Percentiles rank a stretch among this genome's conserved stretches.
Evolutionary conservation across 1,140 invertebrate genomes (phyloP).

Genomic region (Meloidogyne exigua): DNA sequence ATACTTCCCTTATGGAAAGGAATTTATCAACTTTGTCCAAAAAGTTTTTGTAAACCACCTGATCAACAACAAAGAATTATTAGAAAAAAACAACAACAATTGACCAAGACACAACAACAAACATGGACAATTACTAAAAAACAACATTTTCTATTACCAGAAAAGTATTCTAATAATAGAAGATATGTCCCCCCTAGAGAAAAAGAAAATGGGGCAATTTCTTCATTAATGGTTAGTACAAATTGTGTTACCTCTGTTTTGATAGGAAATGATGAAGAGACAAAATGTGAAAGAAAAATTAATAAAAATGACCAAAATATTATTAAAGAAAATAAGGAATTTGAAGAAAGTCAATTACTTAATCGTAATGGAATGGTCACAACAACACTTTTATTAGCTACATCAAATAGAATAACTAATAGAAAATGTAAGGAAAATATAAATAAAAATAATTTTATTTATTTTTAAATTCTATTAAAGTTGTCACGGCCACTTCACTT

Average conservation of each 20-base stretch:
- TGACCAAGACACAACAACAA: slow-evolving; percentile 13
- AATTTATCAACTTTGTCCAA: slow-evolving; percentile 40
- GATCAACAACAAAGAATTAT: slow-evolving; percentile 33
- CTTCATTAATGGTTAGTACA: slow-evolving; percentile 23
- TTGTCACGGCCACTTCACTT: background rate
- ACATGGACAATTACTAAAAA: background rate
- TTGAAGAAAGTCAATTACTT: slow-evolving; percentile 6
- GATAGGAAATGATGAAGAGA: background rate
- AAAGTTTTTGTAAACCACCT: slow-evolving; percentile 44
- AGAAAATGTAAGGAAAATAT: background rate
- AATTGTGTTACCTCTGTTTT: slow-evolving; percentile 11
- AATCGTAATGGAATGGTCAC: slow-evolving; percentile 19
- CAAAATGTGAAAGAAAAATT: background rate
- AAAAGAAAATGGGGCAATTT: slow-evolving; percentile 23
- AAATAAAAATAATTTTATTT: background rate
- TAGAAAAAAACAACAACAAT: slow-evolving; percentile 28
- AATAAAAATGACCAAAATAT: background rate
- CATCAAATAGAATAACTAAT: background rate
- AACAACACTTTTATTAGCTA: slow-evolving; percentile 25
- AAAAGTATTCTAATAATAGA: background rate
- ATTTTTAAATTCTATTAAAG: too few species aligned
- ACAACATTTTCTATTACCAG: background rate
- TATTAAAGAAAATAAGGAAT: background rate
- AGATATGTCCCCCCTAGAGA: slow-evolving; percentile 10
- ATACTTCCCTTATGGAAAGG: slow-evolving; percentile 54